Base-by-base conservation (phyloP, 2,888 invertebrate species). In the Luperina testacea region DNA sequence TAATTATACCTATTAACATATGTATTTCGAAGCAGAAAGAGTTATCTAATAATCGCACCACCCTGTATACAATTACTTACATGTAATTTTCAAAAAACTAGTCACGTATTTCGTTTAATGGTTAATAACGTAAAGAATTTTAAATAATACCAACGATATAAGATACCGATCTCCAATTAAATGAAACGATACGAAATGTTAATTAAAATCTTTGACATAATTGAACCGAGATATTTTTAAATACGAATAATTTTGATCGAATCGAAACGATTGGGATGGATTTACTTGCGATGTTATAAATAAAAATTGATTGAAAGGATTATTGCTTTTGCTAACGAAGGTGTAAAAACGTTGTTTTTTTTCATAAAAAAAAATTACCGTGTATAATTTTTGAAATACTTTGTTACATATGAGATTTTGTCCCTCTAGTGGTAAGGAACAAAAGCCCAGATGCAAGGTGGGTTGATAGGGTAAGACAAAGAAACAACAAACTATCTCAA, bases 161-260 rank as follows among this genome's bases (percentile, higher is more conserved):
- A 82, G 90, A 90, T 90, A 91, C 88, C 84, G 76, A 92, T 92
- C 90, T 81, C 87, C 89, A 92, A 92, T 93, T 92, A 91, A 91
- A 84, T 90, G 82, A 89, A 90, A 89, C 88, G 89, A 88, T 76
- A 73, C 75, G 77, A 76, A 86, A 79, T 81, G 87, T 91, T 92
- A 91, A 92, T 92, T 93, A 91, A 91, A 83, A 91, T 90, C 81
- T 90, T 90, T 86, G 85, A 88, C 89, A 89, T 91, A 91, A 91
- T 90, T 89, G 89, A 86, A 84, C 80, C 82, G 80, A 87, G 85
- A 82, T 88, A 78, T 75, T 84, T 88, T 83, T 83, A 81, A 83
- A 81, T 87, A 83, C 82, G 71, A 74, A 78, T 82, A 72, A 79
- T 83, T 80, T 73, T 81, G 83, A 81, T 84, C 65, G 53, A 63